Evolutionary conservation across 2,113 vertebrate genomes (phyloP), one percentile per base, ranked within the genome.

Genomic region (Orientallactaga bullata): DNA sequence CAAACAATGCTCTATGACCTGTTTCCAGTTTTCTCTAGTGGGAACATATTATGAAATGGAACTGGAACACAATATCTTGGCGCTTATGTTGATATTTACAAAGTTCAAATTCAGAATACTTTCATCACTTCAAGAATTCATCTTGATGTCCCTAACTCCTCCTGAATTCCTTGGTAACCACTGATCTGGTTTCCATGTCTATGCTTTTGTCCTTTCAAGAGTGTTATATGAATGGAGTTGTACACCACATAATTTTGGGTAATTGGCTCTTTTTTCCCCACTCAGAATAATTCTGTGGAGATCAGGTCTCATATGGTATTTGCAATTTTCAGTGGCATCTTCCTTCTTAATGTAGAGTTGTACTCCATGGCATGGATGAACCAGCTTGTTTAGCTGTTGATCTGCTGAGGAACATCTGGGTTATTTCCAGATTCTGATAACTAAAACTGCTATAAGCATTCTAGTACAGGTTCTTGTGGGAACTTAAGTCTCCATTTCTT

Each of bases 141-240:
- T 61, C 39, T n/a, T 65, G 28, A 28, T 39, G 28, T n/a, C 47
- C 6, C 17, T 1, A 28, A 24, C 0, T 1, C 47, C 20, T 35
- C 17, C 12, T 74, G 65, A 37, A 68, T 58, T 58, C 71, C 85
- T 73, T 32, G 32, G 30, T 11, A 77, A 79, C 26, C 39, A 68
- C 51, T 92, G 37, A 55, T 51, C 23, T 35, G 2, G 37, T 87
- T 13, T 78, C 65, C 1, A 60, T 51, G 69, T 94, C 26, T 58
- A 86, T 28, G 92, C 21, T 95, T 87, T 80, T 74, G 47, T 66
- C 69, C 94, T 69, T 84, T 90, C 24, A 93, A 80, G 51, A 89
- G 61, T 7, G 3, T 71, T 35, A 30, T 11, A 55, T 60, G 80
- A 78, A 65, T n/a, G 5, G 15, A 66, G 51, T 86, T 51, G 30